Evolutionary conservation across 1,140 invertebrate species (phyloP).

Genomic region (Helicorthomorpha holstii): DNA sequence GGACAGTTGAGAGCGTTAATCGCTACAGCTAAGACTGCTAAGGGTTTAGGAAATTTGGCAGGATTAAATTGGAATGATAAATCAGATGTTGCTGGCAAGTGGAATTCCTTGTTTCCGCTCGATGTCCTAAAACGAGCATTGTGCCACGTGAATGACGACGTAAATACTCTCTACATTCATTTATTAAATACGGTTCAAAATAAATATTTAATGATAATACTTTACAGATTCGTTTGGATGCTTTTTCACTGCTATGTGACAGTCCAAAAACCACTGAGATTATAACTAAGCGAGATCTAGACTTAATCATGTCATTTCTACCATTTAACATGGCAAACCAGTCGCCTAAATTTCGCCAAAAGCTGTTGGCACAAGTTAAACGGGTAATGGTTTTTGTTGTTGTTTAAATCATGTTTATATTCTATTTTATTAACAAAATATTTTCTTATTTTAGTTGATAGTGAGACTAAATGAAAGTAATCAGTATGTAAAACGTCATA

Average conservation of each 20-base stretch:
- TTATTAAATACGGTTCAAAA: background rate
- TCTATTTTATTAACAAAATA: background rate
- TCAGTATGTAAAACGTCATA: background rate
- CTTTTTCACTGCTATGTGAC: conserved; percentile 51
- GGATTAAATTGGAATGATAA: background rate
- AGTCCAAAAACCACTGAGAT: conserved; percentile 52
- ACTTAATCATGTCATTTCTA: conserved; percentile 46
- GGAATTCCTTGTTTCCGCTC: conserved; percentile 24
- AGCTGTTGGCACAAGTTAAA: conserved; percentile 26
- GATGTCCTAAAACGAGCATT: conserved; percentile 23
- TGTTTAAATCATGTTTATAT: background rate
- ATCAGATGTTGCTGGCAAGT: conserved; percentile 15
- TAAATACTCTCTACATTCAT: too few species aligned
- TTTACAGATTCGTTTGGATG: conserved; percentile 30
- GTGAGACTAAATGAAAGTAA: background rate
- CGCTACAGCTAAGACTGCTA: conserved; percentile 1
- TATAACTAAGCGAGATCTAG: conserved; percentile 40
- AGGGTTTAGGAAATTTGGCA: background rate
- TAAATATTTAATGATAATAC: too few species aligned
- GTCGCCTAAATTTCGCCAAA: conserved; percentile 35
- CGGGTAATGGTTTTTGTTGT: conserved; percentile 20
- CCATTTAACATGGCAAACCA: conserved; percentile 51
- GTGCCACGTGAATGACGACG: conserved; percentile 25
- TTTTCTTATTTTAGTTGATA: background rate
- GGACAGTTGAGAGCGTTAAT: conserved; percentile 2